These are phyloP conservation scores for Plumapathes pennacea DNA, from an alignment of 92 coral and sea anemone genomes.

Conservation along the genomic window DNA sequence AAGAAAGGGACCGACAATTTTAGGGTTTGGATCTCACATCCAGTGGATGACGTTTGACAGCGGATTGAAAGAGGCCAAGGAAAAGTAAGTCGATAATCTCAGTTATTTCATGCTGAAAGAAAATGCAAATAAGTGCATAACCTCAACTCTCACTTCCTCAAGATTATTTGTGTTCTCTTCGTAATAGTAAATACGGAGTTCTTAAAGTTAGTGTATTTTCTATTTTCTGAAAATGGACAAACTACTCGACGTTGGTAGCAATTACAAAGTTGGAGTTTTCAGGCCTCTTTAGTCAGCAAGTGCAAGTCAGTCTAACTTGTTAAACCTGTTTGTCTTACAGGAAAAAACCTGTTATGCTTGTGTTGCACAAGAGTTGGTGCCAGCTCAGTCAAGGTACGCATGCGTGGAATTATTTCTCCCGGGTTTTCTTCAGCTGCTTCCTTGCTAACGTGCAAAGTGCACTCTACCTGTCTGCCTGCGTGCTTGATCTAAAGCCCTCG, in stretches of 20 bases:
- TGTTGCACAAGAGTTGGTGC: constrained; percentile 91
- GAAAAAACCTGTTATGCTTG: constrained; percentile 78
- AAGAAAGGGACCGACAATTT: not conserved
- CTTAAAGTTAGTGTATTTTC: too few species aligned
- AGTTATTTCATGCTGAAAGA: too few species aligned
- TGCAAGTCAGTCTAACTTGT: not conserved
- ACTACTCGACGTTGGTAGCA: not conserved
- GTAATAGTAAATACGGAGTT: too few species aligned
- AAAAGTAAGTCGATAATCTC: constrained; percentile 46
- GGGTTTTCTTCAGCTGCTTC: too few species aligned
- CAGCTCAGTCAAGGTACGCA: constrained; percentile 86
- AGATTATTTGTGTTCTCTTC: too few species aligned
- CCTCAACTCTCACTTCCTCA: too few species aligned
- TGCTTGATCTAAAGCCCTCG: too few species aligned
- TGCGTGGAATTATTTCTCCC: not conserved
- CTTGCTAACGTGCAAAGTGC: too few species aligned
- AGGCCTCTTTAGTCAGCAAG: not conserved
- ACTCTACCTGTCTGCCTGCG: too few species aligned
- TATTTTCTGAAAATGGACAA: not conserved
- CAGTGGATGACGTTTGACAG: constrained; percentile 74
- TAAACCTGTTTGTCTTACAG: constrained; percentile 17
- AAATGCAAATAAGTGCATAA: too few species aligned
- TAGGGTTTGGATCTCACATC: constrained; percentile 77
- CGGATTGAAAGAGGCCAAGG: constrained; percentile 66
- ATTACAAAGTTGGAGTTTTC: not conserved